phyloP scores from a whole-genome alignment of 2,797 vertebrate species.

The Acropternis orthonyx region DNA sequence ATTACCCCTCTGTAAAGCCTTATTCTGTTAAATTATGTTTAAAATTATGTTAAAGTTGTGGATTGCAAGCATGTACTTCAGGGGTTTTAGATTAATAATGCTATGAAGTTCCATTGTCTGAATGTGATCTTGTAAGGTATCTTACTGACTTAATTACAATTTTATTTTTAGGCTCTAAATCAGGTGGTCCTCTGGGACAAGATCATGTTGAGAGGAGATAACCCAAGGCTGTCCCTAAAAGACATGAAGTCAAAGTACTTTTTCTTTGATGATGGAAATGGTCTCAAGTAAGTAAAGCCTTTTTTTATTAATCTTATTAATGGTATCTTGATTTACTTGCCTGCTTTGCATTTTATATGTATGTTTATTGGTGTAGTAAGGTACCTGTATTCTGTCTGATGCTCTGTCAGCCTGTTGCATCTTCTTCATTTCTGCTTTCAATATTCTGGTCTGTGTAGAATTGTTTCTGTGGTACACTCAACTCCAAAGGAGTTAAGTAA shows the following conservation, averaged over 20 bases:
- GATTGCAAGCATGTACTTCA: neutral
- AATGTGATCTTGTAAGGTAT: neutral
- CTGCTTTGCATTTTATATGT: neutral
- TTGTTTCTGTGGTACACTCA: neutral
- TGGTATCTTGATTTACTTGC: neutral
- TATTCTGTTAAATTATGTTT: too few species aligned
- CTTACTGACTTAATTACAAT: slow-evolving; percentile 27
- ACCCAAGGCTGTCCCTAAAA: slow-evolving; percentile 87
- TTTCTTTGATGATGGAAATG: slow-evolving; percentile 98
- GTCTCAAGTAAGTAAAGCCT: slow-evolving; percentile 85
- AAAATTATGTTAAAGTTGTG: neutral
- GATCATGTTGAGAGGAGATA: slow-evolving; percentile 92
- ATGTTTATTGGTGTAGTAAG: neutral
- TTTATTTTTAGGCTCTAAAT: slow-evolving; percentile 85
- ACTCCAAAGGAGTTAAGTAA: neutral
- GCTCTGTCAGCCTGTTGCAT: neutral
- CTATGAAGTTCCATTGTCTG: neutral
- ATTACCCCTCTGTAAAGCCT: neutral
- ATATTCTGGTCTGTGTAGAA: neutral
- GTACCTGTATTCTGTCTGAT: neutral
- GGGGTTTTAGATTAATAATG: neutral
- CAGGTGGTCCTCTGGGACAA: slow-evolving; percentile 99
- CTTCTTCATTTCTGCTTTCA: neutral
- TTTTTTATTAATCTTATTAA: neutral
- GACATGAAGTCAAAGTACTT: slow-evolving; percentile 97